Conservation (phyloP, 2,797 vertebrate genomes). For the Loriculus beryllinus region DNA sequence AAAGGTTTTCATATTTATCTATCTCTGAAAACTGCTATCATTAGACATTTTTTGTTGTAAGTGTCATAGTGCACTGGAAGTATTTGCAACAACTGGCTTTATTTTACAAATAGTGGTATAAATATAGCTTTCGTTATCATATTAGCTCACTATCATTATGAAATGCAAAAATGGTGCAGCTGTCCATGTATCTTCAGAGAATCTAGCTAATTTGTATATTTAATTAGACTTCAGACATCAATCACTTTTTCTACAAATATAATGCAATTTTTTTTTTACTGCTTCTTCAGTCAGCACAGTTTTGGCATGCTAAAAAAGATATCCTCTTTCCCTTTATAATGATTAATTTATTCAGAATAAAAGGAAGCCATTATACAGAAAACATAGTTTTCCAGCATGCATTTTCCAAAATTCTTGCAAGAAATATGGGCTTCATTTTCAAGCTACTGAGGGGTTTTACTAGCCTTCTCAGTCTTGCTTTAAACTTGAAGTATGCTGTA, state of each 20-base stretch:
- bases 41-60: not conserved
- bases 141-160: not conserved
- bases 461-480: not conserved
- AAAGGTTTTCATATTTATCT: not conserved
- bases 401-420: not conserved
- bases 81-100: not conserved
- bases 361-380: not conserved
- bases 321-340: not conserved
- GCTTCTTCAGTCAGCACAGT: not conserved
- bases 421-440: not conserved
- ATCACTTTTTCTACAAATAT: not conserved
- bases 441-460: not conserved
- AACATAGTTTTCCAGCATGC: not conserved
- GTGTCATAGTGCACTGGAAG: not conserved
- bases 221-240: not conserved
- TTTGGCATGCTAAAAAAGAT: not conserved
- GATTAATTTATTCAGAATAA: not conserved
- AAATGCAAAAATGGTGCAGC: not conserved
- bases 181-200: not conserved
- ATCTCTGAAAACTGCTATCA: not conserved
- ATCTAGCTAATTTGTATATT: not conserved
- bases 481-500: not conserved
- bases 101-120: not conserved
- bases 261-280: not conserved
- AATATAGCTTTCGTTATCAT: not conserved